phyloP scores from a whole-genome alignment of 2,113 vertebrate species.

The Athene noctua region DNA sequence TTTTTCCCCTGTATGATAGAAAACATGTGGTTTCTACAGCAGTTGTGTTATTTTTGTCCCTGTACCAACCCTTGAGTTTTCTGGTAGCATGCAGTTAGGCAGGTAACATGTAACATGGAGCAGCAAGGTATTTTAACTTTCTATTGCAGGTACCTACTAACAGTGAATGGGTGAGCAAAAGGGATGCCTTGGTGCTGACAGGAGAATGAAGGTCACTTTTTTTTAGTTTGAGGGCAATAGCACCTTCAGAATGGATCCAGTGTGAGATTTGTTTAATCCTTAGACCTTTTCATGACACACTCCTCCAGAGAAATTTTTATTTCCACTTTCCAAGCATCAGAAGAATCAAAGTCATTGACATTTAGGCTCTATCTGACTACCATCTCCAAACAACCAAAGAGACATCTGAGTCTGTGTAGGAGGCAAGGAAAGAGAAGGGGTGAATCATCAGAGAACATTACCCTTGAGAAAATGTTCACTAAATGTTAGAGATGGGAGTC shows the following conservation, averaged over 20 bases:
- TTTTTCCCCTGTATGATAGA: neutral
- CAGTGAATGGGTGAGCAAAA: neutral
- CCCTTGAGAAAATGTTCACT: neutral
- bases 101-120: neutral
- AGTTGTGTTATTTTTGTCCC: conserved; percentile 33
- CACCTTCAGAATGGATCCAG: neutral
- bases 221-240: neutral
- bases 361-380: neutral
- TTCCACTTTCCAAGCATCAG: neutral
- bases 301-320: neutral
- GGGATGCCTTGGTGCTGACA: neutral
- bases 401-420: neutral
- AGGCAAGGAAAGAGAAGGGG: neutral
- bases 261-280: neutral
- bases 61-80: conserved; percentile 9
- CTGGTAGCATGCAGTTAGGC: neutral
- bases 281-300: neutral
- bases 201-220: neutral
- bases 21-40: conserved; percentile 59
- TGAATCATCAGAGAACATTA: neutral
- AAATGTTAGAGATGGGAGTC: neutral
- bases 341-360: neutral
- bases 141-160: neutral
- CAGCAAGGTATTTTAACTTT: neutral
- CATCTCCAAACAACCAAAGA: neutral